Conservation (phyloP, 2,113 vertebrate species). For the Dermatemys mawii region DNA sequence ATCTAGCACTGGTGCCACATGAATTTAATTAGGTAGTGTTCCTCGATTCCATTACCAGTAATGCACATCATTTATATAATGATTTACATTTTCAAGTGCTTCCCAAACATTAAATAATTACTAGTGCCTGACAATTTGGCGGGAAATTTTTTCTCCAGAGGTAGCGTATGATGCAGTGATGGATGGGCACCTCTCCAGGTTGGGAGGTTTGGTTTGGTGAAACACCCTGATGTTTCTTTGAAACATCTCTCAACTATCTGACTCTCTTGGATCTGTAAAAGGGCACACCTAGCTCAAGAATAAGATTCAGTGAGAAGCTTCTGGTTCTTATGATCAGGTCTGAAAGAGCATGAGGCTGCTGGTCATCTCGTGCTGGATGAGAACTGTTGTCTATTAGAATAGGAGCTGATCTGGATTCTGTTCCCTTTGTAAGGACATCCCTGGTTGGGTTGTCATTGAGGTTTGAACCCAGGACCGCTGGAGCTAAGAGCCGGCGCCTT, state of each 20-base stretch:
- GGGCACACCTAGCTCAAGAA: fast-evolving
- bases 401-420: not conserved
- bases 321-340: not conserved
- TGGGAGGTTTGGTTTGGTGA: not conserved
- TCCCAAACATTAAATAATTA: not conserved
- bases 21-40: not conserved
- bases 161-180: fast-evolving
- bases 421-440: not conserved
- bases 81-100: not conserved
- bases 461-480: not conserved
- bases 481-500: not conserved
- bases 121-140: not conserved
- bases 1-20: not conserved
- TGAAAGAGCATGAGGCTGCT: not conserved
- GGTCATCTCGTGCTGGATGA: fast-evolving
- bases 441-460: fast-evolving
- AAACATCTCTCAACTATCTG: not conserved
- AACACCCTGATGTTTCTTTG: not conserved
- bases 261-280: not conserved
- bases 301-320: not conserved
- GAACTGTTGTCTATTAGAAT: not conserved
- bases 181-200: fast-evolving
- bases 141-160: not conserved
- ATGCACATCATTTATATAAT: conserved; percentile 14
- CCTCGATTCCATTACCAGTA: conserved; percentile 10